A percentile compares a stretch with the other conserved stretches of the same genome.
These are phyloP conservation scores for Horisme vitalbata DNA, from an alignment of 2,888 invertebrate species.

Conservation along the genomic window DNA sequence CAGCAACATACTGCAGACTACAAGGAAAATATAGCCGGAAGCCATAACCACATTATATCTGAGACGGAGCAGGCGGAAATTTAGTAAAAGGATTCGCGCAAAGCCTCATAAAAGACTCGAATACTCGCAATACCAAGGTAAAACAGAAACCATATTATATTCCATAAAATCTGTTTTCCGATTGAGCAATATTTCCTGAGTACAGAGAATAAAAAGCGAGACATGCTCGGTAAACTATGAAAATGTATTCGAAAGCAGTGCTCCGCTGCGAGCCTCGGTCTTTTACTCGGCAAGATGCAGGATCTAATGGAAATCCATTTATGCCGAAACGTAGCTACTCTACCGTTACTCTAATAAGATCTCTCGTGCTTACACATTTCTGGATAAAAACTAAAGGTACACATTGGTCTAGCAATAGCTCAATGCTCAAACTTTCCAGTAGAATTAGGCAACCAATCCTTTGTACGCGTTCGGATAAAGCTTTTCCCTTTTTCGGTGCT, in stretches of 20 bases:
- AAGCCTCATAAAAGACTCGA: conserved; percentile 26
- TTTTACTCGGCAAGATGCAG: conserved; percentile 43
- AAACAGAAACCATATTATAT: conserved; percentile 26
- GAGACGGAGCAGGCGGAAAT: conserved; percentile 28
- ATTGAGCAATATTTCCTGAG: conserved; percentile 28
- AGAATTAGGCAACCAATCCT: too few species aligned
- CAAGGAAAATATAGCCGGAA: conserved; percentile 36
- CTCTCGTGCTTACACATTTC: conserved; percentile 34
- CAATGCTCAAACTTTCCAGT: too few species aligned
- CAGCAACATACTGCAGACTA: conserved; percentile 36
- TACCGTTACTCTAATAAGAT: conserved; percentile 45
- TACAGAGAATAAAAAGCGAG: conserved; percentile 32
- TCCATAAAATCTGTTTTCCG: conserved; percentile 25
- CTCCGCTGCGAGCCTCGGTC: conserved; percentile 37
- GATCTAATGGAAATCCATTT: conserved; percentile 64
- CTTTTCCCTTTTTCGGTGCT: too few species aligned
- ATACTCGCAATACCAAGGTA: conserved; percentile 13
- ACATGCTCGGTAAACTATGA: conserved; percentile 36
- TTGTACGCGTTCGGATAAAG: too few species aligned
- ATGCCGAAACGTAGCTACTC: conserved; percentile 45
- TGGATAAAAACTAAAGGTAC: conserved; percentile 27
- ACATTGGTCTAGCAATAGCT: too few species aligned
- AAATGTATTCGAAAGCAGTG: conserved; percentile 42
- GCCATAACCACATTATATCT: conserved; percentile 26
- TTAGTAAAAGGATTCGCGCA: conserved; percentile 32